These are phyloP conservation scores for Apeira syringaria DNA, from an alignment of 2,888 invertebrate genomes.

Conservation along the genomic window DNA sequence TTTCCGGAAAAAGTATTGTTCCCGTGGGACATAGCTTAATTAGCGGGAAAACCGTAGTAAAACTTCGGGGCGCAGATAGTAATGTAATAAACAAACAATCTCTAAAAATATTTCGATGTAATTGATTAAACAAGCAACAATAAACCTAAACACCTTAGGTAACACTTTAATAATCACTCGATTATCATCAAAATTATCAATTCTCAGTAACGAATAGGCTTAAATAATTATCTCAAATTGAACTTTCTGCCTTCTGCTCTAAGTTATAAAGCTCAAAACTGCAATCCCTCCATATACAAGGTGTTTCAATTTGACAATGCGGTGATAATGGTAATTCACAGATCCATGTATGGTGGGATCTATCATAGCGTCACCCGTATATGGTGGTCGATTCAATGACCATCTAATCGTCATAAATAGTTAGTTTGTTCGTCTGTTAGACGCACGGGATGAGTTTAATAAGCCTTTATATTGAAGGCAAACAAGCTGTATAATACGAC, in stretches of 20 bases:
- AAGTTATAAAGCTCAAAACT: slow-evolving; percentile 29
- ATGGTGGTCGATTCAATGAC: slow-evolving; percentile 46
- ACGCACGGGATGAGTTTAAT: slow-evolving; percentile 1
- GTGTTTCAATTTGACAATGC: slow-evolving; percentile 44
- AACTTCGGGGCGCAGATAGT: too few relatives aligned
- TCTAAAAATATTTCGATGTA: too few relatives aligned
- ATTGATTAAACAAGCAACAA: slow-evolving; percentile 16
- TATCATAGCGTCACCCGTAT: slow-evolving; percentile 43
- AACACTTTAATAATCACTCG: slow-evolving; percentile 13
- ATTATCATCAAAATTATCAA: slow-evolving; percentile 12
- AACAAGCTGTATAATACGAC: too few relatives aligned
- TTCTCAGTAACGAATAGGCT: background rate
- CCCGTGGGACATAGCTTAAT: too few relatives aligned
- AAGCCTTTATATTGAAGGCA: slow-evolving; percentile 7
- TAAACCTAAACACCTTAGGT: slow-evolving; percentile 4
- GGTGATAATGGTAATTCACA: slow-evolving; percentile 59
- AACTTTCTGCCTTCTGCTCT: slow-evolving; percentile 14
- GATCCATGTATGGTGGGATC: slow-evolving; percentile 41
- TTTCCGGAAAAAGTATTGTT: too few relatives aligned
- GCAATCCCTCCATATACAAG: slow-evolving; percentile 21
- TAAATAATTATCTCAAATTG: background rate
- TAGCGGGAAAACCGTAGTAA: too few relatives aligned
- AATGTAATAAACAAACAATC: too few relatives aligned
- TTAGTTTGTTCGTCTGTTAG: slow-evolving; percentile 36
- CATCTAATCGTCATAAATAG: slow-evolving; percentile 50